Evolutionary conservation across 2,888 invertebrate genomes (phyloP).

Genomic region (Cancer borealis): DNA sequence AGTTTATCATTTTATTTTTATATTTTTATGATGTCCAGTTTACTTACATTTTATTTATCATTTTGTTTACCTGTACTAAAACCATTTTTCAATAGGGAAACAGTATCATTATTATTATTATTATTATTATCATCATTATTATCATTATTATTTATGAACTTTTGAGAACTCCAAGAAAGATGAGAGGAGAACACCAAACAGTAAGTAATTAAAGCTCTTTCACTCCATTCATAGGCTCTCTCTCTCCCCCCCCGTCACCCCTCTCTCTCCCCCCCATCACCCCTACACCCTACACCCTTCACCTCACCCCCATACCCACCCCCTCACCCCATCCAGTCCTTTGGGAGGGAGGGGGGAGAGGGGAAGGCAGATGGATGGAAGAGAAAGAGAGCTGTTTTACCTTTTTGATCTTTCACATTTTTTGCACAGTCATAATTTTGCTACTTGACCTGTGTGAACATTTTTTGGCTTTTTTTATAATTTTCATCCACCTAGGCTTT

Average conservation of each 20-base stretch:
- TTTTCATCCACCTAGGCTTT: not conserved
- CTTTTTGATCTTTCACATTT: not conserved
- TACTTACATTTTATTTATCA: too few relatives aligned
- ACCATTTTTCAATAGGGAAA: not conserved
- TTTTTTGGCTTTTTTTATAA: not conserved
- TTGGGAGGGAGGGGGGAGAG: not conserved
- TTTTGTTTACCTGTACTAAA: too few relatives aligned
- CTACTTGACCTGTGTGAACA: not conserved
- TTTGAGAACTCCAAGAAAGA: conserved; percentile 13
- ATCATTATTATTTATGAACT: not conserved
- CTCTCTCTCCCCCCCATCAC: not conserved
- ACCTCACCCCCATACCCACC: not conserved
- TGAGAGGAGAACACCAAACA: not conserved
- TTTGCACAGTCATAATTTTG: conserved; percentile 23
- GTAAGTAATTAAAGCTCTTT: not conserved
- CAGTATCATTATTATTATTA: not conserved
- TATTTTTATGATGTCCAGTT: not conserved
- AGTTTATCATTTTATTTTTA: too few relatives aligned
- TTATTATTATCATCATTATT: not conserved
- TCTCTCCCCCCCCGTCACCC: not conserved
- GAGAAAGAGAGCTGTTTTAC: not conserved
- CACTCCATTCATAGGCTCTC: not conserved
- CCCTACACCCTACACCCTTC: not conserved
- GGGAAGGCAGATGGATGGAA: not conserved
- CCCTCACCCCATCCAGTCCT: not conserved